These are phyloP conservation scores for Peromyscus melanophrys DNA, from an alignment of 2,797 vertebrate species.

Conservation along the genomic window DNA sequence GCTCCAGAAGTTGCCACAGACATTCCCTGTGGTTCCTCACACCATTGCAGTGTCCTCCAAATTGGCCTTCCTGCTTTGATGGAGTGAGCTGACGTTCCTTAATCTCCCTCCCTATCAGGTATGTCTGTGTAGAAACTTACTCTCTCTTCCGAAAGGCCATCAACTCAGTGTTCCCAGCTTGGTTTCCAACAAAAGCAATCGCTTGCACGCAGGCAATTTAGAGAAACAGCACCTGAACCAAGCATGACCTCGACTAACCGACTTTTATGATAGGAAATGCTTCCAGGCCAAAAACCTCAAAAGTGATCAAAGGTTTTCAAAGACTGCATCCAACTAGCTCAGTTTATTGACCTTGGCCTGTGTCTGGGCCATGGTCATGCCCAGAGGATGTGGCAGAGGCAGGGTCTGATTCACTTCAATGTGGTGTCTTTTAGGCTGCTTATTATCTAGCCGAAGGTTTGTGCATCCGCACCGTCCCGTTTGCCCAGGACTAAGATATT, in stretches of 20 bases:
- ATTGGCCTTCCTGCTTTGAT: background rate
- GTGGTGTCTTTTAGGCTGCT: conserved; percentile 36
- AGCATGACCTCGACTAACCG: conserved; percentile 61
- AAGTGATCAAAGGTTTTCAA: conserved; percentile 79
- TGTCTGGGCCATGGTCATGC: conserved; percentile 5
- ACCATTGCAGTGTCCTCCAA: background rate
- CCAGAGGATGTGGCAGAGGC: conserved; percentile 64
- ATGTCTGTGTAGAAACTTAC: background rate
- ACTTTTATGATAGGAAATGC: conserved; percentile 77
- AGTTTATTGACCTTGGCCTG: conserved; percentile 67
- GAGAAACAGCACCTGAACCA: conserved; percentile 66
- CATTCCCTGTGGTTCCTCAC: background rate
- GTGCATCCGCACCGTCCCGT: background rate
- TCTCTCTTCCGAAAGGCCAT: conserved; percentile 66
- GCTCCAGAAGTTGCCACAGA: background rate
- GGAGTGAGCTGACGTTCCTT: background rate
- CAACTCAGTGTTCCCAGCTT: conserved; percentile 60
- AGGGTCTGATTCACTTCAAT: conserved; percentile 19
- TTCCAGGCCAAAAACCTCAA: conserved; percentile 74
- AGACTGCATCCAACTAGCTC: conserved; percentile 66
- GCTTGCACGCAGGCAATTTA: conserved; percentile 60
- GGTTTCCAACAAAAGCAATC: conserved; percentile 69
- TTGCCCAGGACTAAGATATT: background rate
- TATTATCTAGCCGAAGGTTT: conserved; percentile 8
- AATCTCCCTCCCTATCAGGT: background rate